Conservation (phyloP, 2,888 invertebrate species). For the Megalurothrips usitatus region DNA sequence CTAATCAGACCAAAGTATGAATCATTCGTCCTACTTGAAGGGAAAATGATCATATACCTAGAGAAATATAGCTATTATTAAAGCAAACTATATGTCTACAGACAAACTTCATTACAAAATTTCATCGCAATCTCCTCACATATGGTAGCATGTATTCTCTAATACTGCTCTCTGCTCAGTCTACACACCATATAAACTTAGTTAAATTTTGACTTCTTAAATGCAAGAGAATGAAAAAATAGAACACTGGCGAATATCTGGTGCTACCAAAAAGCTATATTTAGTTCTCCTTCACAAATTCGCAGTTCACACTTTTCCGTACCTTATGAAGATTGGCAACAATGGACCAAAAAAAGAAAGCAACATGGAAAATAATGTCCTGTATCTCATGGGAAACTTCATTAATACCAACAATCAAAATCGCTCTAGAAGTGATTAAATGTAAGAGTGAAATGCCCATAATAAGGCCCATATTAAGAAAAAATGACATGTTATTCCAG, state of each 20-base stretch:
- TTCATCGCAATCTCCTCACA: background rate
- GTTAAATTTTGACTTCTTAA: background rate
- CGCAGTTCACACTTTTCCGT: too few relatives aligned
- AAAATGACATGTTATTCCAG: too few relatives aligned
- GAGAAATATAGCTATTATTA: background rate
- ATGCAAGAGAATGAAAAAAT: background rate
- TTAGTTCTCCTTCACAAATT: background rate
- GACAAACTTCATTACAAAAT: background rate
- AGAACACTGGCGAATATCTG: background rate
- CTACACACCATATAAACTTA: background rate
- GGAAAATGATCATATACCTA: background rate
- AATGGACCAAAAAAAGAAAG: too few relatives aligned
- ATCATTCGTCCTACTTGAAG: background rate
- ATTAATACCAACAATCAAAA: too few relatives aligned
- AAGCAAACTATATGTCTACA: background rate
- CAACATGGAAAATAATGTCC: too few relatives aligned
- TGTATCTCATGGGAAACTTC: too few relatives aligned
- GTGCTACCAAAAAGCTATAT: background rate
- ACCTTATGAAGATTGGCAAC: too few relatives aligned
- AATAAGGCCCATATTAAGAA: too few relatives aligned
- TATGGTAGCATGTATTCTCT: background rate
- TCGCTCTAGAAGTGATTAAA: too few relatives aligned
- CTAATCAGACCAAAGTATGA: constrained; percentile 1
- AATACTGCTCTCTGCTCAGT: constrained; percentile 7
- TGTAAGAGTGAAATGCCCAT: too few relatives aligned